phyloP scores from a whole-genome alignment of 2,113 vertebrate genomes.

The Elanoides forficatus region DNA sequence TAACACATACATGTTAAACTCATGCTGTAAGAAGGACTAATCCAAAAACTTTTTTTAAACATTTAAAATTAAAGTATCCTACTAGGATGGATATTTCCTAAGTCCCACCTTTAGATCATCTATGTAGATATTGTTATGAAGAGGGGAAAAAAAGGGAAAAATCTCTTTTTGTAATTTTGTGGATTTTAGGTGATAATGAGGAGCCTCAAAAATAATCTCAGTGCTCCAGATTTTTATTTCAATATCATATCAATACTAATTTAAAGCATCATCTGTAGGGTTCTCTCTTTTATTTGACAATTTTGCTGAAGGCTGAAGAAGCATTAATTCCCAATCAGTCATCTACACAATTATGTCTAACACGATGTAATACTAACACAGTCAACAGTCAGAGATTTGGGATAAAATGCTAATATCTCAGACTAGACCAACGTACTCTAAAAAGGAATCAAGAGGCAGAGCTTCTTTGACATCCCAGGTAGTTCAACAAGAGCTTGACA shows the following conservation, averaged over 20 bases:
- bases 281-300: neutral
- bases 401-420: neutral
- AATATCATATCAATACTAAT: neutral
- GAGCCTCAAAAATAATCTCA: neutral
- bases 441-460: neutral
- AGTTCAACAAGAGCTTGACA: neutral
- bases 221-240: neutral
- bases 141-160: neutral
- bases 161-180: neutral
- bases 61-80: neutral
- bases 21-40: neutral
- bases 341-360: neutral
- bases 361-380: neutral
- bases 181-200: neutral
- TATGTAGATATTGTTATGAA: neutral
- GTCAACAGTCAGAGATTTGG: neutral
- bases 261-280: neutral
- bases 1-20: neutral
- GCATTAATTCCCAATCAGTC: neutral
- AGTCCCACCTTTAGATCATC: neutral
- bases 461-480: neutral
- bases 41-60: neutral
- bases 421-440: neutral
- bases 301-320: neutral
- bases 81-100: neutral